Evolutionary conservation across 2,113 vertebrate genomes (phyloP), one percentile per base, ranked within the genome.

Genomic region (Boulengeromyrus knoepffleri): DNA sequence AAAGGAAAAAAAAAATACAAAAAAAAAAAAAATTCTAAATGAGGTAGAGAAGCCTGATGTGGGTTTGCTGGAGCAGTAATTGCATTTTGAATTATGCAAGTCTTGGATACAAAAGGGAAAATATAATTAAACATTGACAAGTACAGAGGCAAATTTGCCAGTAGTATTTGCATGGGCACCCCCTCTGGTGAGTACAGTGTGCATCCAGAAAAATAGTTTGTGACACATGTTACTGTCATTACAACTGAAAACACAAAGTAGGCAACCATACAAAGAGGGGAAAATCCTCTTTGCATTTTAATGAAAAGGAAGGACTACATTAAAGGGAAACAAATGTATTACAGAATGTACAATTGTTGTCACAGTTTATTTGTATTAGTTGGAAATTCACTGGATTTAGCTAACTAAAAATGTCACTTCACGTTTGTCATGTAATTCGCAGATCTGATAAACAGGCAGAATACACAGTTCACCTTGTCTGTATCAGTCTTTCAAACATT

Each of bases 41-140:
- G 45, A 8, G 62, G 42, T 52, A 49, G 46, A 52, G 66, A 31
- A n/a, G 47, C n/a, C 84, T 49, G 45, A 8, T 86, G 47, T 50
- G 45, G n/a, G 19, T 50, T 86, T 86, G 45, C 46, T 46, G 42
- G 36, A 31, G 45, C 5, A 46, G n/a, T 86, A 86, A 86, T 86
- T 86, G n/a, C 47, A 86, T 49, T 86, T 50, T 86, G 45, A 86
- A 49, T 86, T 49, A 86, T 47, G 47, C 84, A 49, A 50, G n/a
- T 12, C 47, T 86, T 49, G 45, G n/a, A n/a, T 49, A 15, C 24
- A 47, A 86, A 46, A 50, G 46, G 45, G 36, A 80, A 86, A 27
- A 49, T 47, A 49, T 47, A 49, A 50, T 49, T 49, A 47, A 47
- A 47, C 45, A 86, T 86, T 86, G 45, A 86, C 45, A 86, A 49